Percentiles rank a stretch among this genome's conserved stretches.
These are phyloP conservation scores for Pheosia tremula DNA, from an alignment of 2,888 invertebrate species.

Conservation along the genomic window DNA sequence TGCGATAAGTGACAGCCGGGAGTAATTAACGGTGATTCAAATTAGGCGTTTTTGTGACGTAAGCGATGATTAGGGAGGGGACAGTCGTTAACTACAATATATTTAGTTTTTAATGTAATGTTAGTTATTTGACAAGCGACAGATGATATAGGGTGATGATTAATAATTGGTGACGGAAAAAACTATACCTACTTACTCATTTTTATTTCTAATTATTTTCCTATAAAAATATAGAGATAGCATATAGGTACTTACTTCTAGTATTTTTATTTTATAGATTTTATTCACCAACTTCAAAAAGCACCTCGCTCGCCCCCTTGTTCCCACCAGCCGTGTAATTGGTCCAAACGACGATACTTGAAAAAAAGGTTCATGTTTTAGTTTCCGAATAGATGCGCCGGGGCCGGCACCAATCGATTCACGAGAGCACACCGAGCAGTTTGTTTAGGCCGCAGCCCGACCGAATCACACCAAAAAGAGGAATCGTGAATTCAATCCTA, in stretches of 20 bases:
- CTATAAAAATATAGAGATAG: too few relatives aligned
- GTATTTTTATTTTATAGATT: neutral
- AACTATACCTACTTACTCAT: neutral
- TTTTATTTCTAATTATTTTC: too few relatives aligned
- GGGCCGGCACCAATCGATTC: conserved; percentile 74
- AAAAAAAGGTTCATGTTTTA: conserved; percentile 51
- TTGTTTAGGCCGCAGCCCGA: conserved; percentile 74
- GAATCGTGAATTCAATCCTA: conserved; percentile 75
- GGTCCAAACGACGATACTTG: conserved; percentile 25
- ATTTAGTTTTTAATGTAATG: conserved; percentile 3
- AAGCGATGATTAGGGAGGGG: conserved; percentile 25
- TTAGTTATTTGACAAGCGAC: neutral
- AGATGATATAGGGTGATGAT: neutral
- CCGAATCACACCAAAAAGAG: conserved; percentile 75
- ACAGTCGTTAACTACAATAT: conserved; percentile 14
- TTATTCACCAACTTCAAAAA: neutral
- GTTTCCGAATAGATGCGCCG: conserved; percentile 37
- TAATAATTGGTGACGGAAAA: neutral
- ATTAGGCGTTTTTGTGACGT: conserved; percentile 33
- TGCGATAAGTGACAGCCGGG: conserved; percentile 51
- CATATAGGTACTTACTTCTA: too few relatives aligned
- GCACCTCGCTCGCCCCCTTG: conserved; percentile 14
- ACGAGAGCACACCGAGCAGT: conserved; percentile 61
- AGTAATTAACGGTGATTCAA: conserved; percentile 43
- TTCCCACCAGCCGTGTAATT: conserved; percentile 46